Conservation (phyloP, 2,888 invertebrate species). For the Drosophila buzzatii region DNA sequence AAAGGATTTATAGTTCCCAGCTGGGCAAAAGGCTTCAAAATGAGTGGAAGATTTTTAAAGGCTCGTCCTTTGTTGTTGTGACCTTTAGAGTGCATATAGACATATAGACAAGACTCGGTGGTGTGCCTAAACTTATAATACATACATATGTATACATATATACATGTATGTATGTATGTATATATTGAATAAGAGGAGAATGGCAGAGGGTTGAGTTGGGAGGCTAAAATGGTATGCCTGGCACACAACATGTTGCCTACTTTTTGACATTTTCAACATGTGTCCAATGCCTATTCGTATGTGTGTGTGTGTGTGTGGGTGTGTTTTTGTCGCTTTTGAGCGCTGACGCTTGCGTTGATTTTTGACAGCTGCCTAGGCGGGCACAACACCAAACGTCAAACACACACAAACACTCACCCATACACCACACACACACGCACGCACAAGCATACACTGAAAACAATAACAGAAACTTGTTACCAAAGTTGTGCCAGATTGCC, state of each 20-base stretch:
- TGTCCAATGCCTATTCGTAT: constrained; percentile 59
- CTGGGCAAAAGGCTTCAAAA: constrained; percentile 58
- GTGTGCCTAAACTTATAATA: constrained; percentile 59
- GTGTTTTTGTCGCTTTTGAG: constrained; percentile 61
- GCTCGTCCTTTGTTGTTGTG: constrained; percentile 33
- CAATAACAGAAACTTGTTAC: constrained; percentile 77
- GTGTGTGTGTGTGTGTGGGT: constrained; percentile 20
- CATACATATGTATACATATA: constrained; percentile 28
- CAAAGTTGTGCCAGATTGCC: constrained; percentile 74
- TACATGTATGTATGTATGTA: constrained; percentile 32
- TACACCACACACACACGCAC: constrained; percentile 22
- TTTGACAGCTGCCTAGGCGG: constrained; percentile 78
- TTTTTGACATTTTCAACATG: constrained; percentile 79
- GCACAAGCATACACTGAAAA: constrained; percentile 41
- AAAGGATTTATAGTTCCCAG: constrained; percentile 52
- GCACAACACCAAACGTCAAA: constrained; percentile 55
- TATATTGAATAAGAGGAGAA: constrained; percentile 1
- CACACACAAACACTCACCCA: constrained; percentile 37
- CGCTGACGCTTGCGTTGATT: constrained; percentile 79
- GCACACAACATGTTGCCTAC: constrained; percentile 75
- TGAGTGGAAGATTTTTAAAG: constrained; percentile 57
- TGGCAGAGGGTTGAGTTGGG: neutral
- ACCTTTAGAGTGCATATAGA: constrained; percentile 8
- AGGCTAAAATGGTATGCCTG: constrained; percentile 10
- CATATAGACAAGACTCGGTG: constrained; percentile 17